phyloP scores from a whole-genome alignment of 1,140 invertebrate species.

The Heterodera carotae region DNA sequence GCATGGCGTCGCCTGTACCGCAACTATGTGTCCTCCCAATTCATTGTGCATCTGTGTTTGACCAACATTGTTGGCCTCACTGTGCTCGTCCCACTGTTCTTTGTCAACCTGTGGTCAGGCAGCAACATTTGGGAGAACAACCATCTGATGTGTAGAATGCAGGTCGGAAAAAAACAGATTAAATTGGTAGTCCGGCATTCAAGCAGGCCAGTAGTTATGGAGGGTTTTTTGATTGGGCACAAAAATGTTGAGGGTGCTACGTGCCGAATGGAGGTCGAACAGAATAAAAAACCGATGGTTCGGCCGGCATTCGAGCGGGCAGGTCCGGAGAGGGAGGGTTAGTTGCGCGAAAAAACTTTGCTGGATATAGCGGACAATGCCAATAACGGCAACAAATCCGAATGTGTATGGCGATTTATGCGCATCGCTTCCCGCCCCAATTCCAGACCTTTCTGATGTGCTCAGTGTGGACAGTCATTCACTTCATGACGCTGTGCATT shows the following conservation, averaged over 20 bases:
- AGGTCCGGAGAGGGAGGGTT: too few relatives aligned
- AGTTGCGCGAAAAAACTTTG: too few relatives aligned
- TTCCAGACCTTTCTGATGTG: constrained; percentile 65
- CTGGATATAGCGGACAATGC: too few relatives aligned
- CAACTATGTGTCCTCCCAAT: constrained; percentile 64
- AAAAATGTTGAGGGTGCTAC: too few relatives aligned
- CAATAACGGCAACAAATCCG: too few relatives aligned
- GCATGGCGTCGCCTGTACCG: constrained; percentile 56
- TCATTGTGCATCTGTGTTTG: constrained; percentile 63
- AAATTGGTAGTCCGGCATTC: too few relatives aligned
- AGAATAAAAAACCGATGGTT: too few relatives aligned
- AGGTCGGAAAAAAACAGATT: constrained; percentile 40
- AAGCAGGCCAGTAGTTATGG: too few relatives aligned
- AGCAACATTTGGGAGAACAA: constrained; percentile 59
- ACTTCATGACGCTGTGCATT: constrained; percentile 64
- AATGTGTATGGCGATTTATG: too few relatives aligned
- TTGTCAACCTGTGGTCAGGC: constrained; percentile 58
- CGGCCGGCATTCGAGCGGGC: too few relatives aligned
- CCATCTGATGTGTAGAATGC: constrained; percentile 57
- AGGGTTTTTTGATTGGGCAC: constrained; percentile 1
- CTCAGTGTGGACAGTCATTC: constrained; percentile 60
- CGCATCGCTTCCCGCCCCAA: too few relatives aligned
- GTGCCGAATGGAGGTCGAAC: too few relatives aligned
- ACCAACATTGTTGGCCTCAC: constrained; percentile 60
- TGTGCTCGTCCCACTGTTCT: constrained; percentile 58